Evolutionary conservation across 2,797 vertebrate genomes (phyloP).

Genomic region (Bradypus variegatus): DNA sequence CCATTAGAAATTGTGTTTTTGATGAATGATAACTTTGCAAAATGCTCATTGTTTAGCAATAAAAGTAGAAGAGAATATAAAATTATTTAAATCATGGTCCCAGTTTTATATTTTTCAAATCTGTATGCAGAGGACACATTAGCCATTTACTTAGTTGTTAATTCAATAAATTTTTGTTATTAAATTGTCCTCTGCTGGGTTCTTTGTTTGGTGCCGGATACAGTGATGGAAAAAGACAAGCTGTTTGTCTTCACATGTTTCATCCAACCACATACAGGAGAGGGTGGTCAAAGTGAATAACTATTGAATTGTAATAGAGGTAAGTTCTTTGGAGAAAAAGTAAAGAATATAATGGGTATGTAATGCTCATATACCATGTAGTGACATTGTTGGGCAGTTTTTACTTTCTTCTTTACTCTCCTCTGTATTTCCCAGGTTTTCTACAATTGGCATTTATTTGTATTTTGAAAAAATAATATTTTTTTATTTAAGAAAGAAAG

Average conservation of each 20-base stretch:
- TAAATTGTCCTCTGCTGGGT: neutral
- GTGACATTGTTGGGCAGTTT: fast-evolving
- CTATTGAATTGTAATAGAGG: no score
- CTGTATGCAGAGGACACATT: neutral
- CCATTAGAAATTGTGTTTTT: neutral
- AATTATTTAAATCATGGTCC: neutral
- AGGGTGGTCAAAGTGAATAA: neutral
- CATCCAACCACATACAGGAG: neutral
- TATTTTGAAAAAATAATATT: neutral
- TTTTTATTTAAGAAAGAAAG: neutral
- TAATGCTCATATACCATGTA: fast-evolving
- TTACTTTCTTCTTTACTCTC: neutral
- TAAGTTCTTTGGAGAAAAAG: neutral
- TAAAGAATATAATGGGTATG: fast-evolving
- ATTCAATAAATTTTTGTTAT: neutral
- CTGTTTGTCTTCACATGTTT: neutral
- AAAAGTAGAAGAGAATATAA: neutral
- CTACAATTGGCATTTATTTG: neutral
- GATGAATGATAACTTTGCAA: neutral
- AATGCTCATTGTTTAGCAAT: neutral
- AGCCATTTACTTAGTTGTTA: neutral
- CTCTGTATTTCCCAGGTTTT: neutral
- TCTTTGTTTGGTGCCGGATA: no score
- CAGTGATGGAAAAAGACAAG: neutral
- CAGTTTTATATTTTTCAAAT: neutral